phyloP scores from a whole-genome alignment of 2,113 vertebrate species.

The Manacus vitellinus region DNA sequence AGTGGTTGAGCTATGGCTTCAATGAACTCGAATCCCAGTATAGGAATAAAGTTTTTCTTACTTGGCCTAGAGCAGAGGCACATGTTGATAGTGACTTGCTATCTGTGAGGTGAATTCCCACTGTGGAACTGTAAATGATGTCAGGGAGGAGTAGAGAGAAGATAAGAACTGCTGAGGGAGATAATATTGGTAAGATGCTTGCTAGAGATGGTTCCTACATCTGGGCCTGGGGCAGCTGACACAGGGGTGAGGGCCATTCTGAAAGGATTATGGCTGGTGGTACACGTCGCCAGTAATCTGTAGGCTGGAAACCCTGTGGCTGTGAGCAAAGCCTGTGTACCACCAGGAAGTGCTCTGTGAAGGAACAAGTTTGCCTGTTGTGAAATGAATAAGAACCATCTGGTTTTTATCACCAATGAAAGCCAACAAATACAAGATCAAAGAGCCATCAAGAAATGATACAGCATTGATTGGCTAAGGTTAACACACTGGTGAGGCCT shows the following conservation, averaged over 20 bases:
- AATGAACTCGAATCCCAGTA: not conserved
- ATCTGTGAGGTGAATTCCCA: not conserved
- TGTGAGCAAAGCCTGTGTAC: accelerated
- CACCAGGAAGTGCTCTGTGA: not conserved
- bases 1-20: not conserved
- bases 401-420: not conserved
- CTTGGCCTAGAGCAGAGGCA: not conserved
- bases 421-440: not conserved
- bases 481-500: not conserved
- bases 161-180: not conserved
- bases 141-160: not conserved
- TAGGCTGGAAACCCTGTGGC: not conserved
- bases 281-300: not conserved
- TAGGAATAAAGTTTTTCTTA: not conserved
- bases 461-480: accelerated
- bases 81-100: not conserved
- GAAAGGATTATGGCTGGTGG: not conserved
- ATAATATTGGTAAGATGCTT: not conserved
- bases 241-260: accelerated
- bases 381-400: not conserved
- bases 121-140: not conserved
- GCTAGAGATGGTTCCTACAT: not conserved
- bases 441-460: not conserved
- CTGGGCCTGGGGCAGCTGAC: not conserved
- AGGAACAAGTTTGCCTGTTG: not conserved